A percentile compares a stretch with the other conserved stretches of the same genome.
Evolutionary conservation across 2,888 invertebrate species (phyloP).

Genomic region (Craniophora ligustri): DNA sequence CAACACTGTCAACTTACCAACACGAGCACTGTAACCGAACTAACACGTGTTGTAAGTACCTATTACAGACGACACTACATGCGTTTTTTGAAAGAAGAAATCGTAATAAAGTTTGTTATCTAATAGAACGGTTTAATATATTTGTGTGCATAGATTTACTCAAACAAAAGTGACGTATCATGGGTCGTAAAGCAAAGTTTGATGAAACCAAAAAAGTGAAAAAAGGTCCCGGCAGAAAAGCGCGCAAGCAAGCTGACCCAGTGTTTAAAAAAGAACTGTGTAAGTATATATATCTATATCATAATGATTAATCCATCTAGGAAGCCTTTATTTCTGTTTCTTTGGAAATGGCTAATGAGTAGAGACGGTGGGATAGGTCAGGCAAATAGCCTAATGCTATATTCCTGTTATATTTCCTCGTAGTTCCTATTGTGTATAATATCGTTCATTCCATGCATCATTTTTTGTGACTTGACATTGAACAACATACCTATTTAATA

Average conservation of each 20-base stretch:
- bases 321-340: neutral
- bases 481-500: no score
- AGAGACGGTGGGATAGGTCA: no score
- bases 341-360: no score
- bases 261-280: conserved; percentile 89
- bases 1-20: no score
- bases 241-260: conserved; percentile 95
- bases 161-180: conserved; percentile 69
- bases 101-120: neutral
- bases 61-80: neutral
- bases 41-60: conserved; percentile 40
- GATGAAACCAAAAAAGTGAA: conserved; percentile 91
- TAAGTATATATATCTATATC: no score
- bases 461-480: no score
- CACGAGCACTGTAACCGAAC: no score
- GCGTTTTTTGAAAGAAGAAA: neutral
- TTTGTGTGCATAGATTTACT: conserved; percentile 2
- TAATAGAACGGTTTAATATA: neutral
- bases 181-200: conserved; percentile 96
- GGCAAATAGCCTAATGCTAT: no score
- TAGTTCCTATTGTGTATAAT: neutral
- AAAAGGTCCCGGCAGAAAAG: conserved; percentile 95
- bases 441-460: no score
- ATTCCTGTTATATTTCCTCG: neutral
- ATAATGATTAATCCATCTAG: no score